phyloP scores from a whole-genome alignment of 2,113 vertebrate species.

The Dolichallabes microphthalmus region DNA sequence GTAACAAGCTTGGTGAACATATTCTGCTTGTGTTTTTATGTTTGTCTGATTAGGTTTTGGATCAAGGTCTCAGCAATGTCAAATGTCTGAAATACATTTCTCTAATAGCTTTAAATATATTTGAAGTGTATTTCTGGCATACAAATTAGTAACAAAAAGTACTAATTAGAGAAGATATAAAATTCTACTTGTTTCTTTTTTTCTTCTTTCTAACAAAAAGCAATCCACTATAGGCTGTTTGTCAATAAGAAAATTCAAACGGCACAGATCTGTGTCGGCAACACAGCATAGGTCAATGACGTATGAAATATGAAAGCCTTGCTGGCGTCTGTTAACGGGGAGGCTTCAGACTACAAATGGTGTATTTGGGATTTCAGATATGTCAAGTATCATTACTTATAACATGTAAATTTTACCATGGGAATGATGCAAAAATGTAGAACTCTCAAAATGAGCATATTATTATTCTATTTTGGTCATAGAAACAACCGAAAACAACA shows the following conservation, averaged over 20 bases:
- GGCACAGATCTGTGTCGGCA: too few relatives aligned
- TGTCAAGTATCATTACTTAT: too few relatives aligned
- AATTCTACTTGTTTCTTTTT: not conserved
- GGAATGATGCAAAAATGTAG: too few relatives aligned
- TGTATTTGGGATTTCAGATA: too few relatives aligned
- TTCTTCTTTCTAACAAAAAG: not conserved
- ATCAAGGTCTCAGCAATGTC: not conserved
- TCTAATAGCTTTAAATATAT: not conserved
- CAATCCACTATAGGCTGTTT: not conserved
- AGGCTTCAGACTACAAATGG: too few relatives aligned
- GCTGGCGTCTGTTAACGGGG: too few relatives aligned
- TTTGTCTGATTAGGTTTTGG: not conserved
- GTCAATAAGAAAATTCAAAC: not conserved
- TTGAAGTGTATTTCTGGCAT: not conserved
- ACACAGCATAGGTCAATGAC: too few relatives aligned
- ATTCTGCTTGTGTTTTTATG: not conserved
- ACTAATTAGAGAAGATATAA: not conserved
- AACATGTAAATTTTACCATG: too few relatives aligned
- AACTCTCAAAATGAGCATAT: too few relatives aligned
- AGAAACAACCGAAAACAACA: too few relatives aligned
- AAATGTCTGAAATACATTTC: not conserved
- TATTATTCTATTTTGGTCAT: too few relatives aligned
- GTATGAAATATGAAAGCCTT: too few relatives aligned
- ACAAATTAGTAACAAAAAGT: not conserved
- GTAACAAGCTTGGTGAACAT: not conserved